Conservation (phyloP, 2,888 invertebrate genomes). For the Bedellia somnulentella region DNA sequence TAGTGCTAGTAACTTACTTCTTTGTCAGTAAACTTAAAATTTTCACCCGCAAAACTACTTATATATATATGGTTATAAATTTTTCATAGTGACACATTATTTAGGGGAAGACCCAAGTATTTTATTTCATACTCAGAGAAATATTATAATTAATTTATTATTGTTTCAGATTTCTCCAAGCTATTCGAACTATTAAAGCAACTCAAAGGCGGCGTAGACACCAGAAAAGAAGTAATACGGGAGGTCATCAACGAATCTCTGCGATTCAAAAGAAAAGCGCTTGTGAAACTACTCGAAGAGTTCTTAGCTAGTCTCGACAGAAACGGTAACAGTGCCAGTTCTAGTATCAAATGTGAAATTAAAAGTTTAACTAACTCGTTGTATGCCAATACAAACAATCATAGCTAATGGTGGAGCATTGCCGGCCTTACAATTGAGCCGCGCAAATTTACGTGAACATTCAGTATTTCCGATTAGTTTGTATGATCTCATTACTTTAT, state of each 20-base stretch:
- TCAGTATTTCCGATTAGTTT: too few species aligned
- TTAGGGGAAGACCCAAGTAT: too few species aligned
- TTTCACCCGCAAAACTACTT: too few species aligned
- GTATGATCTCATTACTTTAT: too few species aligned
- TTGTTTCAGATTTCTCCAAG: conserved; percentile 67
- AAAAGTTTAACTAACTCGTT: conserved; percentile 23
- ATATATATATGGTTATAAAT: too few species aligned
- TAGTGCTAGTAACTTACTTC: too few species aligned
- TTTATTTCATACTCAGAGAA: too few species aligned
- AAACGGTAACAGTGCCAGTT: conserved; percentile 50
- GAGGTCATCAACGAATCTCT: conserved; percentile 76
- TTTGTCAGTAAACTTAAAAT: too few species aligned
- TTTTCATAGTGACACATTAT: too few species aligned
- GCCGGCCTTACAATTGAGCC: conserved; percentile 1
- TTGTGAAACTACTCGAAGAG: conserved; percentile 70
- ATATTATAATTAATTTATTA: too few species aligned
- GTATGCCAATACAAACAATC: conserved; percentile 32
- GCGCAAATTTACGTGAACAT: too few species aligned
- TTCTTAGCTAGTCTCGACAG: conserved; percentile 55
- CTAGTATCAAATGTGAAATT: conserved; percentile 26
- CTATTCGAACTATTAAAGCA: conserved; percentile 70
- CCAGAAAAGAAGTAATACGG: conserved; percentile 69
- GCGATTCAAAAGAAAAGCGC: conserved; percentile 74
- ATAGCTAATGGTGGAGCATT: conserved; percentile 49
- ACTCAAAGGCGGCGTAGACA: conserved; percentile 69